phyloP scores from a whole-genome alignment of 2,113 vertebrate genomes.

The Picathartes gymnocephalus region DNA sequence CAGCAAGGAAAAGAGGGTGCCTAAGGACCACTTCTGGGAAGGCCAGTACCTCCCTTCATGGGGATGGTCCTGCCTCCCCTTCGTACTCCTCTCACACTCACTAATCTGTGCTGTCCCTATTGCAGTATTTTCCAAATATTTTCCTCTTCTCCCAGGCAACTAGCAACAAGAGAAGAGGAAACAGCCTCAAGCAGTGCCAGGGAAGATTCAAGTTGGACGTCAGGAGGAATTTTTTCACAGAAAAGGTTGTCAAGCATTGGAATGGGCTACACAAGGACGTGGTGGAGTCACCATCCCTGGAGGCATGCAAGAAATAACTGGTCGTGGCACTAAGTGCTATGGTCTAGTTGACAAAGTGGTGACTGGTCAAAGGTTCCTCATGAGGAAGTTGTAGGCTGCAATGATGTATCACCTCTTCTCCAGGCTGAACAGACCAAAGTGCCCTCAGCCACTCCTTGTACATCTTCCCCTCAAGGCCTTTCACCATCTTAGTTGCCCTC shows the following conservation, averaged over 20 bases:
- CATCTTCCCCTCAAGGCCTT: neutral
- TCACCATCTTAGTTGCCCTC: neutral
- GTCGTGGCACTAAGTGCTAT: neutral
- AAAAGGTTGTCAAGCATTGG: neutral
- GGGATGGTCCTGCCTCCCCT: neutral
- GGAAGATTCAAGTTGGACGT: neutral
- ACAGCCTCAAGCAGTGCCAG: neutral
- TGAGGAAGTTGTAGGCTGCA: neutral
- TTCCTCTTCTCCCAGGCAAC: neutral
- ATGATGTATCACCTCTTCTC: neutral
- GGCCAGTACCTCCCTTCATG: neutral
- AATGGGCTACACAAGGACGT: rapidly evolving
- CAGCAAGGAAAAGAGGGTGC: neutral
- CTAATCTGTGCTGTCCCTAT: neutral
- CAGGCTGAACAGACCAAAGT: neutral
- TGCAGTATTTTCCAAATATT: neutral
- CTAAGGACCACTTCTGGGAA: neutral
- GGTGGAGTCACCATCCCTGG: neutral
- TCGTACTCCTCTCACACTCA: neutral
- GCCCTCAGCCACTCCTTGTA: rapidly evolving
- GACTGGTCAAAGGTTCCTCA: neutral
- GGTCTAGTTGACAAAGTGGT: neutral
- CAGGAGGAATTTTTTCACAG: neutral
- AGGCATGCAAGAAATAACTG: neutral
- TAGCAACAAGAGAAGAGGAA: neutral